phyloP scores from a whole-genome alignment of 1,140 invertebrate genomes.

The Magallana gigas region DNA sequence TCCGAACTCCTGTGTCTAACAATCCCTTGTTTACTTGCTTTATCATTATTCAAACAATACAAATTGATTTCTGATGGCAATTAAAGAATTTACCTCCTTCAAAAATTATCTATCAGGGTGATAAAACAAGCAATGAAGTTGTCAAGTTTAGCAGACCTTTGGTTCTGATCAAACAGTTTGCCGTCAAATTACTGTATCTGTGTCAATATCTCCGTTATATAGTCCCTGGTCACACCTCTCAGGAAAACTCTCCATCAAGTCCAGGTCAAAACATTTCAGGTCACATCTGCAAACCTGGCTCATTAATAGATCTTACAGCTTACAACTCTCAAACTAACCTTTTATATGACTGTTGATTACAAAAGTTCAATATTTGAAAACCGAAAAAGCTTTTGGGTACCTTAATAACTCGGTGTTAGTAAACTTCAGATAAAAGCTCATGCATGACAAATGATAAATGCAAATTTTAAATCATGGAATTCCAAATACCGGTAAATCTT shows the following conservation, averaged over 20 bases:
- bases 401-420: too few relatives aligned
- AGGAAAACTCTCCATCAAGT: background rate
- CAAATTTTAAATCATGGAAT: too few relatives aligned
- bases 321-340: too few relatives aligned
- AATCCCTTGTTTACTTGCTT: background rate
- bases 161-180: background rate
- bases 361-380: too few relatives aligned
- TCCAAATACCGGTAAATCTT: too few relatives aligned
- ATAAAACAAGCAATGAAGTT: constrained; percentile 29
- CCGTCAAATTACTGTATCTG: background rate
- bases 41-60: constrained; percentile 15
- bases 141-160: constrained; percentile 6
- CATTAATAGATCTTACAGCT: too few relatives aligned
- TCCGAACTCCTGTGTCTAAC: background rate
- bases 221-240: background rate
- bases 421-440: too few relatives aligned
- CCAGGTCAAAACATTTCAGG: background rate
- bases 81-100: constrained; percentile 8
- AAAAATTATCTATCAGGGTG: constrained; percentile 11
- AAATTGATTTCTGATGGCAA: constrained; percentile 34
- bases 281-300: background rate
- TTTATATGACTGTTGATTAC: too few relatives aligned
- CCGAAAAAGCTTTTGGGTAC: too few relatives aligned
- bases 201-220: constrained; percentile 6
- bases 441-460: too few relatives aligned